Evolutionary conservation across 2,888 invertebrate genomes (phyloP).

Genomic region (Anticlea derivata): DNA sequence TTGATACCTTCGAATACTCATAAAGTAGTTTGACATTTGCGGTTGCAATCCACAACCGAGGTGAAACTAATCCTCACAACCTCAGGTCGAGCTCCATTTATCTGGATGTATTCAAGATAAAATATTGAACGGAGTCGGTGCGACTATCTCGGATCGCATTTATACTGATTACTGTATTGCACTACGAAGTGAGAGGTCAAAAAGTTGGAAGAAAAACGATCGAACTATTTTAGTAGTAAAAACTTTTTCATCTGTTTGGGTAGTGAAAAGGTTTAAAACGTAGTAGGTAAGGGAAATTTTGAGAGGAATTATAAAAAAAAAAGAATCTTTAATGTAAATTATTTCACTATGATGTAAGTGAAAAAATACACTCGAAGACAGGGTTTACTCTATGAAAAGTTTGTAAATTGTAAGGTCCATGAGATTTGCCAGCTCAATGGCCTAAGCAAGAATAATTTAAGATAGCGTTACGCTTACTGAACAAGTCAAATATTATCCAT

Average conservation of each 20-base stretch:
- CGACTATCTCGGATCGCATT: constrained; percentile 72
- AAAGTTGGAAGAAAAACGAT: constrained; percentile 22
- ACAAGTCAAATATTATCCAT: too few species aligned
- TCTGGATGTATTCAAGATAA: constrained; percentile 75
- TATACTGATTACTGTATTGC: constrained; percentile 68
- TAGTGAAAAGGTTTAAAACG: too few species aligned
- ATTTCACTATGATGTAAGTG: too few species aligned
- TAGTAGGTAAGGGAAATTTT: too few species aligned
- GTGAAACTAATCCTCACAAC: constrained; percentile 56
- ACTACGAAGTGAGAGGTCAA: constrained; percentile 53
- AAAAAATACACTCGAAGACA: too few species aligned
- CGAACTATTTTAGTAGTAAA: constrained; percentile 1
- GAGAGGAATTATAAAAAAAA: too few species aligned
- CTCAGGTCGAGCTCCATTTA: constrained; percentile 68
- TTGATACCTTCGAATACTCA: constrained; percentile 4
- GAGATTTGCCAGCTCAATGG: too few species aligned
- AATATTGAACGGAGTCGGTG: constrained; percentile 69
- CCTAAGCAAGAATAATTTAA: too few species aligned
- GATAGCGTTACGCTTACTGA: too few species aligned
- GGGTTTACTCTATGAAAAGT: too few species aligned
- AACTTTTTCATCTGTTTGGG: not conserved
- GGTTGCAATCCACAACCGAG: constrained; percentile 40
- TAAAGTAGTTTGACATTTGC: constrained; percentile 30
- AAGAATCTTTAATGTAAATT: too few species aligned
- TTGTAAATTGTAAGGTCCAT: too few species aligned